phyloP scores from a whole-genome alignment of 2,888 invertebrate species.

The Stegophylla sp. region DNA sequence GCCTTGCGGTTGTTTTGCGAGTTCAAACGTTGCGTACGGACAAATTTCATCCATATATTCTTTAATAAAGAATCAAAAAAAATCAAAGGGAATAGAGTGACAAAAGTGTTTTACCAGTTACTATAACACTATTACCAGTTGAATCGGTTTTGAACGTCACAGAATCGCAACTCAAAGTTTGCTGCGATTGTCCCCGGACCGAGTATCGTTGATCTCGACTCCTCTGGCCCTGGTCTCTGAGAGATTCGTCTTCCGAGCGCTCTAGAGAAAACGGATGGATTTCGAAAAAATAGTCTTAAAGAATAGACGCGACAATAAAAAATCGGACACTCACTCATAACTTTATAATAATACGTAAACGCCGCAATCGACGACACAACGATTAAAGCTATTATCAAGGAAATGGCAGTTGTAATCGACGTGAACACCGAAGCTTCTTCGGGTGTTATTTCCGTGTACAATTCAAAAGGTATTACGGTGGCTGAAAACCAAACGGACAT shows the following conservation, averaged over 20 bases:
- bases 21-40: conserved; percentile 89
- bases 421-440: conserved; percentile 49
- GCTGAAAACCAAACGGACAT: conserved; percentile 4
- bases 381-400: conserved; percentile 41
- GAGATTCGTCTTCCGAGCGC: conserved; percentile 68
- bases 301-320: too few relatives aligned
- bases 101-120: too few relatives aligned
- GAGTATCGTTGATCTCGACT: conserved; percentile 80
- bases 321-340: conserved; percentile 49
- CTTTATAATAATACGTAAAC: conserved; percentile 54
- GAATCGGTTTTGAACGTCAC: conserved; percentile 68
- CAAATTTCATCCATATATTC: conserved; percentile 93
- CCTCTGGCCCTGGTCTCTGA: conserved; percentile 73
- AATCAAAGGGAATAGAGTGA: not conserved
- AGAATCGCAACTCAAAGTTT: conserved; percentile 68
- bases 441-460: conserved; percentile 32
- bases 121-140: conserved; percentile 60
- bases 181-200: conserved; percentile 69
- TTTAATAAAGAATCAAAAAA: too few relatives aligned
- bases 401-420: conserved; percentile 50
- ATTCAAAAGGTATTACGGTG: conserved; percentile 44
- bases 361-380: conserved; percentile 51
- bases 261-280: conserved; percentile 18
- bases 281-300: conserved; percentile 22
- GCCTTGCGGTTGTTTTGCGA: conserved; percentile 80